Base-by-base conservation (phyloP, 1,140 invertebrate species). In the Druon quercuslanigerum region DNA sequence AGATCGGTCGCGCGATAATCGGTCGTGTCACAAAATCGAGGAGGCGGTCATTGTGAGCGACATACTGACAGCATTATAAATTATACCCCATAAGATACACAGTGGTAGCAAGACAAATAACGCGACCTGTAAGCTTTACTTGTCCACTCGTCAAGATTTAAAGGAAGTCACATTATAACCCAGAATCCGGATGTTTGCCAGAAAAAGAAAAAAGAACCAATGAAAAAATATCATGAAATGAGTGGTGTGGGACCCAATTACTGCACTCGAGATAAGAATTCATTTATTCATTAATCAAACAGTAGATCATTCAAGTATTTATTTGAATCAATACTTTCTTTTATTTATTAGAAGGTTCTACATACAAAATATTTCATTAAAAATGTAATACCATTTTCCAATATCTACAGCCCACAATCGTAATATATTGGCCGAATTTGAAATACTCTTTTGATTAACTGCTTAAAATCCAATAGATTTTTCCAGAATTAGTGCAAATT, bases 1-100 rank as follows among this genome's bases (percentile, higher is more conserved):
- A 90, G 89, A 90, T 90, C 86, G 86, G 85, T 78, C 80, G 83
- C 73, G 77, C 82, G 89, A 91, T 91, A 90, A 89, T 88, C 85
- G 83, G 16, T 70, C 85, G 84, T 88, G 89, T 91, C 88, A 88
- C 86, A 87, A 87, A 90, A 90, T 90, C 85, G 84, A 88, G 86
- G 84, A 89, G 88, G 87, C 86, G 87, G 88, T 89, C 88, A 90
- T 88, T 87, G 83, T 87, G 86, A 89, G 84, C 88, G 88, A 90
- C 87, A 88, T 87, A 90, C 87, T 89, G 89, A 90, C 90, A 90
- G 89, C 86, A 89, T 90, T 88, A 90, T 90, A 90, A 88, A 90
- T 90, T 89, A 89, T 89, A 79, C 77, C 79, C 77, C n/a, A 75
- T 76, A 77, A 82, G 46, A 72, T 20, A 72, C 50, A 51, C 19